phyloP scores from a whole-genome alignment of 2,113 vertebrate species.

The Pristiophorus japonicus region DNA sequence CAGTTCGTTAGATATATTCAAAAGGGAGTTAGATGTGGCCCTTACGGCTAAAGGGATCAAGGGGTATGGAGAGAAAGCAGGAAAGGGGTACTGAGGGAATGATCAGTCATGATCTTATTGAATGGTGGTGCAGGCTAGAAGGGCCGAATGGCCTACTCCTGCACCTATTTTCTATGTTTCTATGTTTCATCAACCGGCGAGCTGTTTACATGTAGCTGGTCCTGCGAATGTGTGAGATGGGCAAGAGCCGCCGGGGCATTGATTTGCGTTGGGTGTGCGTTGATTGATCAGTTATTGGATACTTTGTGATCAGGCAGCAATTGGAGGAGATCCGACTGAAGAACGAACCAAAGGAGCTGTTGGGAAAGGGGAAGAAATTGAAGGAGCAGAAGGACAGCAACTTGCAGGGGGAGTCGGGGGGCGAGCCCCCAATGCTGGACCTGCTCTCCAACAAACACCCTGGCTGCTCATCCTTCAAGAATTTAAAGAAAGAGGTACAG shows the following conservation, averaged over 20 bases:
- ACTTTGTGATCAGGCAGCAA: conserved; percentile 55
- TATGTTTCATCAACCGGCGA: neutral
- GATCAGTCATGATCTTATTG: no score
- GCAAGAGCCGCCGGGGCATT: neutral
- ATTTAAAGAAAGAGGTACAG: conserved; percentile 49
- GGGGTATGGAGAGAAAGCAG: no score
- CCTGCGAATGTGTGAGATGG: neutral
- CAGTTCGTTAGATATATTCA: no score
- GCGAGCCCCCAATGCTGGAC: conserved; percentile 45
- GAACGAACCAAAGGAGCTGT: conserved; percentile 50
- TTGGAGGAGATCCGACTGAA: conserved; percentile 60
- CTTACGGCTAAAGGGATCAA: no score
- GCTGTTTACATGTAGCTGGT: neutral
- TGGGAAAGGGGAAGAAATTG: conserved; percentile 45
- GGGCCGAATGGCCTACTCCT: no score
- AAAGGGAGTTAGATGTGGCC: no score
- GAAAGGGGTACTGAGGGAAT: no score
- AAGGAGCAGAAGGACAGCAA: conserved; percentile 48
- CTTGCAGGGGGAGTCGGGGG: conserved; percentile 51
- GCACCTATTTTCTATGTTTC: no score
- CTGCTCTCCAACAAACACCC: conserved; percentile 22
- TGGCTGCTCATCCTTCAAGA: conserved; percentile 39
- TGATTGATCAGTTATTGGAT: neutral
- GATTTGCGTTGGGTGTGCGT: neutral
- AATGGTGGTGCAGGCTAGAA: no score